Evolutionary conservation across 2,113 vertebrate genomes (phyloP).

Genomic region (Phycodurus eques): DNA sequence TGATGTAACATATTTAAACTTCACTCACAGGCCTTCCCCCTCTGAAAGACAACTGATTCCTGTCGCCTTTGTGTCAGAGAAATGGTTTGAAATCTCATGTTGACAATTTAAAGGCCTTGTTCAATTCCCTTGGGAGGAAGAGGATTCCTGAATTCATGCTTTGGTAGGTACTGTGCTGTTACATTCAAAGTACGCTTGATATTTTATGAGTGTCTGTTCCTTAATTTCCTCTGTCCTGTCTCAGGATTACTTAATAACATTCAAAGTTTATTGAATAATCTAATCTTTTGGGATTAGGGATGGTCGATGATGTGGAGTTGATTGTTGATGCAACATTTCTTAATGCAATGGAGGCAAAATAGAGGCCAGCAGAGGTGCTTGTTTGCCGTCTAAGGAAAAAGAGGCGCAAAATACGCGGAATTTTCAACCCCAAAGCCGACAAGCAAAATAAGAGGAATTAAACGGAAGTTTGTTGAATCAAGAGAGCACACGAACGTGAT

Average conservation of each 20-base stretch:
- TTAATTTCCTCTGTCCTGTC: constrained; percentile 15
- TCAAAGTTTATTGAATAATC: neutral
- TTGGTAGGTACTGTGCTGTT: constrained; percentile 78
- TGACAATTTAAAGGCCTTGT: constrained; percentile 87
- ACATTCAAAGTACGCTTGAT: constrained; percentile 1
- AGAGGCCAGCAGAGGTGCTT: neutral
- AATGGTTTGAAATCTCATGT: constrained; percentile 99
- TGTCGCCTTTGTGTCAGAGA: constrained; percentile 99
- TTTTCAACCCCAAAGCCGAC: neutral
- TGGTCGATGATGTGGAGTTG: neutral
- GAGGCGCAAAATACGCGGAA: neutral
- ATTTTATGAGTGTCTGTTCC: constrained; percentile 44
- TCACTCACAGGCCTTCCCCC: constrained; percentile 82
- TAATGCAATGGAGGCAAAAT: neutral
- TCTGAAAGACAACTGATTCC: constrained; percentile 97
- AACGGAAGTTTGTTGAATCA: neutral
- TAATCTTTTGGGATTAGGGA: no score
- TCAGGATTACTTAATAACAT: neutral
- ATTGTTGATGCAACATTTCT: neutral
- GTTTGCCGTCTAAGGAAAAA: neutral
- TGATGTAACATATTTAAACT: neutral
- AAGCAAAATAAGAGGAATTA: neutral
- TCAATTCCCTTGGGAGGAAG: constrained; percentile 81
- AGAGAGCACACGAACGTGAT: neutral
- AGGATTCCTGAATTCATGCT: constrained; percentile 80